These are phyloP conservation scores for Parazoanthus darwini DNA, from an alignment of 92 coral and sea anemone genomes.

Conservation along the genomic window DNA sequence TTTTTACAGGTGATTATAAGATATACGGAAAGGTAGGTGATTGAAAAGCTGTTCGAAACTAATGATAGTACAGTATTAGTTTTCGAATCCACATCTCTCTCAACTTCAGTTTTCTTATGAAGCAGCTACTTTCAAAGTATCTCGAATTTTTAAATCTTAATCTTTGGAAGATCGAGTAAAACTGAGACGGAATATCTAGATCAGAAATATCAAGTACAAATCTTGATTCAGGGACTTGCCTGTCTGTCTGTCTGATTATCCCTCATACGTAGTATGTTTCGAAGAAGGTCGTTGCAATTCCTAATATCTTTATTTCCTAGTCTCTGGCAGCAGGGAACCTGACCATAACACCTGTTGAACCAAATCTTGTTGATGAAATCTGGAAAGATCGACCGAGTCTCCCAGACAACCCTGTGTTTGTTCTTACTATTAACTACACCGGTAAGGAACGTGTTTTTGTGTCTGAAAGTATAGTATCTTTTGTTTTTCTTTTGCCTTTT, in stretches of 20 bases:
- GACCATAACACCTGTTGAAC: background rate
- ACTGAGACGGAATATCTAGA: too few relatives aligned
- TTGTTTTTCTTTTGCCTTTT: too few relatives aligned
- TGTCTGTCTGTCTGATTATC: too few relatives aligned
- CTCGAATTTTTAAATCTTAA: too few relatives aligned
- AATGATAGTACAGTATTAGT: background rate
- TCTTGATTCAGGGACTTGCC: too few relatives aligned
- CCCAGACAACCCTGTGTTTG: conserved; percentile 34
- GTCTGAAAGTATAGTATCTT: background rate
- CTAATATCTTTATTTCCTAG: background rate
- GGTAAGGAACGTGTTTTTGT: background rate
- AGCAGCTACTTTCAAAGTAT: too few relatives aligned
- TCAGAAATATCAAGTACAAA: too few relatives aligned
- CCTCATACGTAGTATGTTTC: background rate
- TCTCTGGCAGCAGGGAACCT: conserved; percentile 20
- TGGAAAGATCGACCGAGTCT: conserved; percentile 37
- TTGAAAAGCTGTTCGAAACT: too few relatives aligned
- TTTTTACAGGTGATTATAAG: conserved; percentile 9
- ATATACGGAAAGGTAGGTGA: conserved; percentile 10
- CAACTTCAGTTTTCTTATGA: too few relatives aligned
- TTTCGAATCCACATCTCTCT: too few relatives aligned
- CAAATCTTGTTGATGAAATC: conserved; percentile 39
- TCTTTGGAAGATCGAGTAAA: too few relatives aligned
- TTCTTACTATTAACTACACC: conserved; percentile 29
- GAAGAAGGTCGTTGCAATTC: background rate